Base-by-base conservation (phyloP, 1,140 invertebrate genomes). In the Bombus soroeensis region DNA sequence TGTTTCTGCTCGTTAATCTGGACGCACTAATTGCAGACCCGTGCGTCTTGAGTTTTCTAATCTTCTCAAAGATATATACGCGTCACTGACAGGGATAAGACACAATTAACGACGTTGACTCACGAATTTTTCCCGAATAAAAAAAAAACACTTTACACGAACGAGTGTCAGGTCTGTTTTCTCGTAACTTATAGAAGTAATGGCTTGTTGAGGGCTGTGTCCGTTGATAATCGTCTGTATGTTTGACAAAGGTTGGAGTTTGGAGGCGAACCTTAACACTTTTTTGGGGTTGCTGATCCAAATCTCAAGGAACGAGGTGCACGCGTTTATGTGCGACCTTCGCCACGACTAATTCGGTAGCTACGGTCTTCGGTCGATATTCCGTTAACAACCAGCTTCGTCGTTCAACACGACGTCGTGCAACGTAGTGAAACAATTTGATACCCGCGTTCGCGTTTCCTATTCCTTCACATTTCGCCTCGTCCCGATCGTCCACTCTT, bases 301-400 rank as follows among this genome's bases (percentile, higher is more conserved):
- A 28, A 28, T 74, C 59, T 53, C 32, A 4, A 22, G 34, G 34
- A 25, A 32, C 62, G 59, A 85, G 39, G 28, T 57, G 43, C 79
- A 70, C 43, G 59, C 71, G 84, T 74, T 81, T 25, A 22, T 81
- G 66, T 47, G 84, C 84, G 79, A 85, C 84, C 84, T 85, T 85
- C 79, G 79, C 57, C 77, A 32, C 77, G 57, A 85, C 84, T 85
- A 85, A 85, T 85, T 85, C 79, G 84, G 83, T 74, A 81, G 84
- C 83, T 70, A 79, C 77, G 68, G 77, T 62, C 71, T 75, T 81
- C 84, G 84, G 84, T 85, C 84, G 84, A 85, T 85, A 85, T 81
- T 81, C 73, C 59, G 73, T 64, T 57, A 76, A 81, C 84, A 82
- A 82, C 70, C 62, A 81, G 79, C 70, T 53, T 83, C 39, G 64